Conservation (phyloP, 1,140 invertebrate species). For the Zaprionus africanus region DNA sequence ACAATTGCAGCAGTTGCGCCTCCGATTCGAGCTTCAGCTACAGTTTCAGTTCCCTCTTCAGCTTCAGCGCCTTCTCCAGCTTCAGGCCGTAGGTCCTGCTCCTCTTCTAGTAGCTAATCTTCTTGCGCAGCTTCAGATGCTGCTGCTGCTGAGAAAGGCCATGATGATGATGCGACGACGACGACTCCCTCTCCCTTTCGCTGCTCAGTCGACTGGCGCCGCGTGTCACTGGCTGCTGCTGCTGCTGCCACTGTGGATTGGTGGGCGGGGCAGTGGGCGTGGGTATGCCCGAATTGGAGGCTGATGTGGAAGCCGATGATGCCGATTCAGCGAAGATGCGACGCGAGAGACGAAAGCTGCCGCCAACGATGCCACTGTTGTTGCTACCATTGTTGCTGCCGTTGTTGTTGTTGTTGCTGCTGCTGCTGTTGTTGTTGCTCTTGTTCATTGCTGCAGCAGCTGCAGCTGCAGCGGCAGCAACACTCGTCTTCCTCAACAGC, state of each 20-base stretch:
- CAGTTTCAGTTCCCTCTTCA: too few relatives aligned
- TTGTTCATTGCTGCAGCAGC: slow-evolving; percentile 48
- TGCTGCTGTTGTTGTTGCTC: slow-evolving; percentile 37
- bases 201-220: slow-evolving; percentile 51
- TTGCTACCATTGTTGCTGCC: slow-evolving; percentile 32
- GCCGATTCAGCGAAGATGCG: slow-evolving; percentile 65
- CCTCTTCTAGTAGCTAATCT: slow-evolving; percentile 75
- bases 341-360: slow-evolving; percentile 68
- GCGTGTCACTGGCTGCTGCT: slow-evolving; percentile 34
- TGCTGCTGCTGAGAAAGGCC: slow-evolving; percentile 32
- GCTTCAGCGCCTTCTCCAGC: background rate
- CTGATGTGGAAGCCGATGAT: slow-evolving; percentile 74
- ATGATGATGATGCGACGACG: too few relatives aligned
- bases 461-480: slow-evolving; percentile 53
- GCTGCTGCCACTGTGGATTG: slow-evolving; percentile 48
- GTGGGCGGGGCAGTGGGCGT: slow-evolving; percentile 71
- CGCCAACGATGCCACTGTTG: slow-evolving; percentile 30
- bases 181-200: slow-evolving; percentile 20
- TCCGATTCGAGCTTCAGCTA: background rate
- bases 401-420: slow-evolving; percentile 28
- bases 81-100: background rate
- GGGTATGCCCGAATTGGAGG: slow-evolving; percentile 76
- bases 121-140: slow-evolving; percentile 78
- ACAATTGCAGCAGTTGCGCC: slow-evolving; percentile 22
- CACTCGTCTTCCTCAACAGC: slow-evolving; percentile 70